Evolutionary conservation across 2,113 vertebrate genomes (phyloP).

Genomic region (Megaleporinus macrocephalus): DNA sequence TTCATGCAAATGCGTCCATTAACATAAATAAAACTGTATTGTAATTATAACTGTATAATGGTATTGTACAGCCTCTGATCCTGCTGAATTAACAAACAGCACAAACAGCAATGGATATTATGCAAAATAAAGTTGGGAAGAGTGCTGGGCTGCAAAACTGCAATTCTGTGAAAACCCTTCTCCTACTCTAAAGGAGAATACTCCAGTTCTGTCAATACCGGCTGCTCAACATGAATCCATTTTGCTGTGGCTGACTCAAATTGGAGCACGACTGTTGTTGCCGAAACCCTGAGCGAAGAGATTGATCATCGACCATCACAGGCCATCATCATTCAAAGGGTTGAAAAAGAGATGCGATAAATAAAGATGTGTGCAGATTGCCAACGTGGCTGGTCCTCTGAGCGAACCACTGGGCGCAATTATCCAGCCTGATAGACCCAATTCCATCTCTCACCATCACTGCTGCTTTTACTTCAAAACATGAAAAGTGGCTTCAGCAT

Average conservation of each 20-base stretch:
- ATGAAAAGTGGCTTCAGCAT: background rate
- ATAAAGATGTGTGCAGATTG: constrained; percentile 11
- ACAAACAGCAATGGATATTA: background rate
- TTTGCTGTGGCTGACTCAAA: background rate
- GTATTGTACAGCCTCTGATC: background rate
- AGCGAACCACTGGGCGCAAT: constrained; percentile 1
- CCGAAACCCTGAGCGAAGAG: background rate
- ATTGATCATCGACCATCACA: constrained; percentile 24
- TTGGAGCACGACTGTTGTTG: constrained; percentile 3
- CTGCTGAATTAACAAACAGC: background rate
- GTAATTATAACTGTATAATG: background rate
- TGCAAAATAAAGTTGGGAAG: background rate
- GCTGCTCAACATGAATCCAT: constrained; percentile 18
- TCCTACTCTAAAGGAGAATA: constrained; percentile 6
- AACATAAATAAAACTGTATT: background rate
- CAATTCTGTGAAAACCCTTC: background rate
- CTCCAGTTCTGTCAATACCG: constrained; percentile 9
- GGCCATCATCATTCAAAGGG: constrained; percentile 5
- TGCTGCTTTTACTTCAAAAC: background rate
- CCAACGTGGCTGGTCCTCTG: background rate
- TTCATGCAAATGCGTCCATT: background rate
- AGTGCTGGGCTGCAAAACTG: background rate
- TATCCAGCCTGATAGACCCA: constrained; percentile 13
- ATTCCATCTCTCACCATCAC: background rate
- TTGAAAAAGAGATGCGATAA: constrained; percentile 7